Evolutionary conservation across 2,888 invertebrate genomes (phyloP).

Genomic region (Mythimna vitellina): DNA sequence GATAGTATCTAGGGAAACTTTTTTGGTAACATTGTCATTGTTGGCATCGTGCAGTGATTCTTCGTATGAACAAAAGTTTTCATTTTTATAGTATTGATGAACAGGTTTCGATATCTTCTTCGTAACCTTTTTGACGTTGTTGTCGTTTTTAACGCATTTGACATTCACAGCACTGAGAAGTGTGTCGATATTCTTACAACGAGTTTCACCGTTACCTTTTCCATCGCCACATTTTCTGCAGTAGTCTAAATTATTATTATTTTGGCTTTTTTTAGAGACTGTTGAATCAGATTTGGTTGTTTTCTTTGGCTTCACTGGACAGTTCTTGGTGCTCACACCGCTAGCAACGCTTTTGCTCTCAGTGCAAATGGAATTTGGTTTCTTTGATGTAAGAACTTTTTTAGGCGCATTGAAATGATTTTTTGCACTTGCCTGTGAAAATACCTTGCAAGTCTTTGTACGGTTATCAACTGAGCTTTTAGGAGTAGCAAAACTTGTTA

Average conservation of each 20-base stretch:
- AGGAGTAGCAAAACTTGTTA: constrained; percentile 42
- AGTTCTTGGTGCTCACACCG: constrained; percentile 63
- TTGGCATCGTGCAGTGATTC: constrained; percentile 72
- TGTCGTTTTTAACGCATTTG: constrained; percentile 59
- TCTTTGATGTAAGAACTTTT: constrained; percentile 74
- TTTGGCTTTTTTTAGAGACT: constrained; percentile 61
- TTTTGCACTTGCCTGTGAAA: constrained; percentile 51
- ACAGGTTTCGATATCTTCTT: constrained; percentile 62
- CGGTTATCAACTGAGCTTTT: constrained; percentile 40
- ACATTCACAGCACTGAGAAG: constrained; percentile 50
- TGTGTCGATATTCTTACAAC: constrained; percentile 23
- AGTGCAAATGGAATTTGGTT: constrained; percentile 54
- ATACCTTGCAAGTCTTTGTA: constrained; percentile 46
- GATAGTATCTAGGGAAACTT: constrained; percentile 77
- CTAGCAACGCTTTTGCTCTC: constrained; percentile 76
- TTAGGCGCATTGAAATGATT: constrained; percentile 61
- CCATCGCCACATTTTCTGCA: constrained; percentile 79
- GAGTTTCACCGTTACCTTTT: constrained; percentile 3
- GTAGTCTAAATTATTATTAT: constrained; percentile 54
- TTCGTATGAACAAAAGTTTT: constrained; percentile 75
- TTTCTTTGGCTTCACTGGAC: constrained; percentile 70
- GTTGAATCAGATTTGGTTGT: constrained; percentile 78
- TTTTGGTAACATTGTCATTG: constrained; percentile 62
- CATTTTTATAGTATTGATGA: constrained; percentile 82
- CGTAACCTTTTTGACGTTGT: constrained; percentile 37